These are phyloP conservation scores for Ammodytes dubius DNA, from an alignment of 2,113 vertebrate genomes.

Conservation along the genomic window DNA sequence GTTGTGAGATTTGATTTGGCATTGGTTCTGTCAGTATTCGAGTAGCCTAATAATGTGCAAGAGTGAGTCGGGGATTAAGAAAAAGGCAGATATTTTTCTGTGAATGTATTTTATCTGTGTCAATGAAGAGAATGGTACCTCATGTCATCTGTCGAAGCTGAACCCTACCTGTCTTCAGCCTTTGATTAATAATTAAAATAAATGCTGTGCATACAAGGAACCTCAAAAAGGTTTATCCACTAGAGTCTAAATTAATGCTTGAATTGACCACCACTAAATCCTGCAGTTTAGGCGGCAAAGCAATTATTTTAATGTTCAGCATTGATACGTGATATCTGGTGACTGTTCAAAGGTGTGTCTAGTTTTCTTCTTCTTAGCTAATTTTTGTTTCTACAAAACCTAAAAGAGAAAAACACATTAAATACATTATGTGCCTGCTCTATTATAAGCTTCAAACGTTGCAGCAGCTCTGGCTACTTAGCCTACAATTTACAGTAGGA, in stretches of 20 bases:
- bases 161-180: not conserved
- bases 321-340: not conserved
- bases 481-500: not conserved
- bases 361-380: not conserved
- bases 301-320: not conserved
- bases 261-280: not conserved
- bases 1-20: slow-evolving; percentile 65
- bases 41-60: slow-evolving; percentile 48
- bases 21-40: slow-evolving; percentile 61
- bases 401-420: not conserved
- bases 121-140: slow-evolving; percentile 9
- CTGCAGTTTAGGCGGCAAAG: not conserved
- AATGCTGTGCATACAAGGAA: not conserved
- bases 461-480: not conserved
- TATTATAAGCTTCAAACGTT: not conserved
- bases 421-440: not conserved
- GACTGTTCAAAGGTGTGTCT: not conserved
- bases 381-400: not conserved
- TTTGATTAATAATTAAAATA: not conserved
- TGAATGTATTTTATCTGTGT: slow-evolving; percentile 1
- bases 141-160: not conserved
- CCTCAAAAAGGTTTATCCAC: no score
- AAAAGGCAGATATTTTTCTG: slow-evolving; percentile 5
- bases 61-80: slow-evolving; percentile 52
- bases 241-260: not conserved